Percentiles rank a stretch among this genome's conserved stretches.
Conservation (phyloP, 2,888 invertebrate genomes). For the Lasioglossum marginatum region DNA sequence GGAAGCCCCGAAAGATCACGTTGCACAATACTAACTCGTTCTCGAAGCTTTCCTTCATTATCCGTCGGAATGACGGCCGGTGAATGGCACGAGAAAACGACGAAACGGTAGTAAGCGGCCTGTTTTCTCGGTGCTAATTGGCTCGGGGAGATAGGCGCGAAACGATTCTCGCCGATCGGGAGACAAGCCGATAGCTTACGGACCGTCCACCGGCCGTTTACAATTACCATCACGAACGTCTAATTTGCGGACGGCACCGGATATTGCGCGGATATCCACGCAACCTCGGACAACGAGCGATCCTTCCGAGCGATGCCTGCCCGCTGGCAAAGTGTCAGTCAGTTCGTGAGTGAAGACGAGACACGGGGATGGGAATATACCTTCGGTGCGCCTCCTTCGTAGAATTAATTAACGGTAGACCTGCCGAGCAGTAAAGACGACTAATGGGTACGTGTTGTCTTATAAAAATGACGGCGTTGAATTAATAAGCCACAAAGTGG, state of each 20-base stretch:
- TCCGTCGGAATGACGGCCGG: background rate
- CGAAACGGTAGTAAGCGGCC: background rate
- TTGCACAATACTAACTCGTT: constrained; percentile 30
- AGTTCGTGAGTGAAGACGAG: constrained; percentile 1
- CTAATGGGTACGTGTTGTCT: background rate
- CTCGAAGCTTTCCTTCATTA: background rate
- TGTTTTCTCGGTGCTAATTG: constrained; percentile 30
- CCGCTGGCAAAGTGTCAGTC: background rate
- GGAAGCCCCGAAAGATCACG: constrained; percentile 14
- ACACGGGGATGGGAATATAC: background rate
- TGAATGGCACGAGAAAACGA: constrained; percentile 6
- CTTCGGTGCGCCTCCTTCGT: background rate
- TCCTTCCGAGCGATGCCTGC: constrained; percentile 22
- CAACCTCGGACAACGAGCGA: constrained; percentile 36
- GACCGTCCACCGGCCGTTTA: constrained; percentile 28
- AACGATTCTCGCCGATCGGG: constrained; percentile 39
- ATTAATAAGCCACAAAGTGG: background rate
- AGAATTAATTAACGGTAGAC: background rate
- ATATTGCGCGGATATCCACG: constrained; percentile 59
- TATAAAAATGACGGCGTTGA: background rate
- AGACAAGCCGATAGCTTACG: constrained; percentile 29
- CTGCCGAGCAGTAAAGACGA: background rate
- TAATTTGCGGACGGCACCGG: constrained; percentile 56
- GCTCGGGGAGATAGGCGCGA: constrained; percentile 30
- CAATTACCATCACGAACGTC: constrained; percentile 59